A percentile compares a stretch with the other conserved stretches of the same genome.
These are phyloP conservation scores for Drosophila albomicans DNA, from an alignment of 1,140 invertebrate species.

Conservation along the genomic window DNA sequence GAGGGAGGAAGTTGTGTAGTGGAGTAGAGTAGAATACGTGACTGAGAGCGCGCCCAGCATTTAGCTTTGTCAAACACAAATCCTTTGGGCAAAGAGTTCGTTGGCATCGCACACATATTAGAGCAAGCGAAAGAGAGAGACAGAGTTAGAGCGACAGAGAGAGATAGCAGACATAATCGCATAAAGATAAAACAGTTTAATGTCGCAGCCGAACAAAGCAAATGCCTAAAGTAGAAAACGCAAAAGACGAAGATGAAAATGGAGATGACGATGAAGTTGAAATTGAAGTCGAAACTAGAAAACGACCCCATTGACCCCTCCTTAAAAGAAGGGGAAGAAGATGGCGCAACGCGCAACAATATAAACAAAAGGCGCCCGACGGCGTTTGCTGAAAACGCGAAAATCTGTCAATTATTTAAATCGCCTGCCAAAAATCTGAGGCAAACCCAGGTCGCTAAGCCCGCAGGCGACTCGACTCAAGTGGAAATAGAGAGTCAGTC, in stretches of 20 bases:
- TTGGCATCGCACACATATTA: constrained; percentile 51
- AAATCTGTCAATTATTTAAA: constrained; percentile 83
- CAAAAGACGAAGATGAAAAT: constrained; percentile 27
- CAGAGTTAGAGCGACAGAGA: background rate
- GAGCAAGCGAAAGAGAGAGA: background rate
- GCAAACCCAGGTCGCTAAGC: constrained; percentile 36
- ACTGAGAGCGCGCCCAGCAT: constrained; percentile 62
- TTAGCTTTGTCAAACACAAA: constrained; percentile 83
- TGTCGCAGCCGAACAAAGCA: constrained; percentile 69
- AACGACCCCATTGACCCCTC: constrained; percentile 41
- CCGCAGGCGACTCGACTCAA: constrained; percentile 26
- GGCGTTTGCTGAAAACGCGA: constrained; percentile 45
- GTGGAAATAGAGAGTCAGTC: background rate
- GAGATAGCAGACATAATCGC: constrained; percentile 73
- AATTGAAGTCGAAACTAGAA: background rate
- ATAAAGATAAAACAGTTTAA: constrained; percentile 84
- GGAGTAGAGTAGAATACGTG: constrained; percentile 43
- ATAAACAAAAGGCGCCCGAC: constrained; percentile 32
- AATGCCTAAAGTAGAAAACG: constrained; percentile 9
- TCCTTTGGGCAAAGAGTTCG: constrained; percentile 80
- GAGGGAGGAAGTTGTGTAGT: background rate
- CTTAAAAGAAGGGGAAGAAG: background rate
- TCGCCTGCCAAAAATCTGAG: constrained; percentile 69
- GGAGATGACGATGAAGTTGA: constrained; percentile 10
- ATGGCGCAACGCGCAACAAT: constrained; percentile 33